A percentile compares a stretch with the other conserved stretches of the same genome.
These are phyloP conservation scores for Odobenus rosmarus DNA, from an alignment of 2,113 vertebrate species.

Conservation along the genomic window DNA sequence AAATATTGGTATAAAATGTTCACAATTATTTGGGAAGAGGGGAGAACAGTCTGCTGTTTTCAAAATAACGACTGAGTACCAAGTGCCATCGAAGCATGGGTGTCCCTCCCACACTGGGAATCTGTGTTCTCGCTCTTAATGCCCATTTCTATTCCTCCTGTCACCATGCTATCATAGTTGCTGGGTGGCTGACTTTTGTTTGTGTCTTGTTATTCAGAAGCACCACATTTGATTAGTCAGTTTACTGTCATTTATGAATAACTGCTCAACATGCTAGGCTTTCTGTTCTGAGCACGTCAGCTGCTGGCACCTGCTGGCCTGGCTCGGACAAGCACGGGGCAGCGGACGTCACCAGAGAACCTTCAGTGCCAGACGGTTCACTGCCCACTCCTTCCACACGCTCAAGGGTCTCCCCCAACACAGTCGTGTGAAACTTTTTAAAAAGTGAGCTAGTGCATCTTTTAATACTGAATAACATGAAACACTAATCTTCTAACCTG, in stretches of 20 bases:
- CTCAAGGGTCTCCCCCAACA: background rate
- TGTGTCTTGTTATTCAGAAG: background rate
- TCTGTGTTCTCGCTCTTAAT: background rate
- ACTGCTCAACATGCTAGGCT: background rate
- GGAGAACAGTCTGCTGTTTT: background rate
- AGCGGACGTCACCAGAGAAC: rapidly evolving
- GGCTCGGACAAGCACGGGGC: too few species aligned
- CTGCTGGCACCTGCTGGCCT: rapidly evolving
- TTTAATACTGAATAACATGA: background rate
- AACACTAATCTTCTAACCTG: background rate
- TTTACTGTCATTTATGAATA: background rate
- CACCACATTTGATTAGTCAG: background rate
- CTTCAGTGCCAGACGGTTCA: background rate
- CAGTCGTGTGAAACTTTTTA: background rate
- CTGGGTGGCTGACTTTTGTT: background rate
- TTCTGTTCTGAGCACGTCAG: background rate
- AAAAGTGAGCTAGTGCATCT: background rate
- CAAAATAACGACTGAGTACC: background rate
- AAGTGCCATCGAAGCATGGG: background rate
- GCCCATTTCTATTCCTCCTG: background rate
- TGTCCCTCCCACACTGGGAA: background rate
- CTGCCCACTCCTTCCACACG: too few species aligned
- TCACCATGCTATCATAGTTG: background rate
- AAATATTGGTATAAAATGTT: background rate
- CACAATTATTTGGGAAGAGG: background rate